These are phyloP conservation scores for Folsomia manolachei DNA, from an alignment of 2,888 invertebrate genomes.

Conservation along the genomic window DNA sequence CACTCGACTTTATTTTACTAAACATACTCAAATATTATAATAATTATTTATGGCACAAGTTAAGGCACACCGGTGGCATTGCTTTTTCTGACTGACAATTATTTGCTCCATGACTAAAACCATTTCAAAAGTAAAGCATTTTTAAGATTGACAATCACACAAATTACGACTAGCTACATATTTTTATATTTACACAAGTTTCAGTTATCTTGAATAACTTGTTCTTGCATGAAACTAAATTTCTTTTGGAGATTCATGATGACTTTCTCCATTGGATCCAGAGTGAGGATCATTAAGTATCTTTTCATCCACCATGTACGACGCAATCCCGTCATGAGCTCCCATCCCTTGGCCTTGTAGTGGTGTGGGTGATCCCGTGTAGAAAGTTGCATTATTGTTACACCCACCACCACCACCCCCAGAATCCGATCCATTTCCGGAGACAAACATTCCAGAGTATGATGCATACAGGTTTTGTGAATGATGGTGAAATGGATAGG, in stretches of 20 bases:
- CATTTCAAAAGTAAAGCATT: neutral
- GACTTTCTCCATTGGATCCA: conserved; percentile 37
- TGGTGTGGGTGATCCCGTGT: conserved; percentile 31
- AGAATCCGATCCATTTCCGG: conserved; percentile 20
- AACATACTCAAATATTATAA: neutral
- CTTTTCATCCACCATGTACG: conserved; percentile 46
- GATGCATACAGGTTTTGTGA: conserved; percentile 46
- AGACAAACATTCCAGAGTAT: conserved; percentile 40
- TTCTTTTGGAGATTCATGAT: conserved; percentile 26
- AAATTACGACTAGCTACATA: too few species aligned
- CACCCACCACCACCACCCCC: conserved; percentile 14
- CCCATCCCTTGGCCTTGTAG: conserved; percentile 30
- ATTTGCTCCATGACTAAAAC: too few species aligned
- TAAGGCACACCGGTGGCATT: neutral
- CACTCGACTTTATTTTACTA: too few species aligned
- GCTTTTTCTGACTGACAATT: too few species aligned
- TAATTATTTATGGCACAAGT: neutral
- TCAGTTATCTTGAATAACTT: too few species aligned
- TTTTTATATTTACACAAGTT: too few species aligned
- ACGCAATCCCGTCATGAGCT: conserved; percentile 43
- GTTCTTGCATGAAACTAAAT: too few species aligned
- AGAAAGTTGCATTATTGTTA: conserved; percentile 33
- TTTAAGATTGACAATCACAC: too few species aligned
- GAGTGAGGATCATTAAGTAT: conserved; percentile 38
- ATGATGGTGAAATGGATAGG: conserved; percentile 32